These are phyloP conservation scores for Rotaria sp. DNA, from an alignment of 2,888 invertebrate species.

Conservation along the genomic window DNA sequence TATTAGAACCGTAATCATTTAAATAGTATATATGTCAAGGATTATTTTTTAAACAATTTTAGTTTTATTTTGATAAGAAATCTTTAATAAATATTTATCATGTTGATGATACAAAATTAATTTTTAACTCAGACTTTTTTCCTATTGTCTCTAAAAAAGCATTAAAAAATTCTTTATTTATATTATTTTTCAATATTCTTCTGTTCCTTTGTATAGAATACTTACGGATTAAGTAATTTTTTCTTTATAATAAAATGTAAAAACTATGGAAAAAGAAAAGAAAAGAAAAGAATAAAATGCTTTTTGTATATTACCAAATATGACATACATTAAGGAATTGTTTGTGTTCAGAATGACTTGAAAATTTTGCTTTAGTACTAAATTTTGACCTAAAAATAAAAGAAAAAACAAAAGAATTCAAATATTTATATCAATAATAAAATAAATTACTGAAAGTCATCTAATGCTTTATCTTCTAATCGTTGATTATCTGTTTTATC, in stretches of 20 bases:
- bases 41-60: too few relatives aligned
- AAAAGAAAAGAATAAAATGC: too few relatives aligned
- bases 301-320: neutral
- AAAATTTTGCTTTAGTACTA: slow-evolving; percentile 1
- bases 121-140: too few relatives aligned
- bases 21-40: too few relatives aligned
- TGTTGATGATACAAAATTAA: too few relatives aligned
- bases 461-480: neutral
- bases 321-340: neutral
- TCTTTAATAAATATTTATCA: too few relatives aligned
- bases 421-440: neutral
- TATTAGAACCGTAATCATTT: too few relatives aligned
- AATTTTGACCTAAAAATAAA: neutral
- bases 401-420: neutral
- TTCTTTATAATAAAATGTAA: neutral
- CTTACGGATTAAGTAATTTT: neutral
- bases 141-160: too few relatives aligned
- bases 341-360: neutral
- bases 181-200: too few relatives aligned
- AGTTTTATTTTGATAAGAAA: too few relatives aligned
- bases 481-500: neutral
- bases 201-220: neutral
- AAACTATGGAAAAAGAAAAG: neutral
- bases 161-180: too few relatives aligned
- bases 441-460: neutral